Evolutionary conservation across 1,140 invertebrate genomes (phyloP), one percentile per base, ranked within the genome.

Genomic region (Brachionus angularis): DNA sequence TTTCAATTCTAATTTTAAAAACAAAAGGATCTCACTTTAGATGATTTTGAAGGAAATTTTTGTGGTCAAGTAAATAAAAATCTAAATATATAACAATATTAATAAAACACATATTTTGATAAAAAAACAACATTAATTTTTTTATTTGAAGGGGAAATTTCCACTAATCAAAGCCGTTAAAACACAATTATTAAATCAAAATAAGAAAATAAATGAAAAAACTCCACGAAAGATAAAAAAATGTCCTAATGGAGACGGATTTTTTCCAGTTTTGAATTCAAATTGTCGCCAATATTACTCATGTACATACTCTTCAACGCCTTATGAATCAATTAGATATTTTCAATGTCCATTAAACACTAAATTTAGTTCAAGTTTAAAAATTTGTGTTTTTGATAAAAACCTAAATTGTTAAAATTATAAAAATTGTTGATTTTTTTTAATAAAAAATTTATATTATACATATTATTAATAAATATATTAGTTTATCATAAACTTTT

Each of bases 11-110:
- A n/a, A n/a, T n/a, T n/a, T n/a, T n/a, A n/a, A n/a, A n/a, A n/a
- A n/a, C n/a, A n/a, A n/a, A n/a, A n/a, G n/a, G 93, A 91, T 0
- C 84, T 96, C 0, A 92, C 96, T 75, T 93, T 96, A 89, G 94
- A 79, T 49, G 78, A 79, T 69, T 78, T 76, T 62, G 71, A 49
- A 10, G 76, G 76, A 53, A 36, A 44, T 1, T 73, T 73, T 49
- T 79, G 79, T 73, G 74, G 74, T 44, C 39, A 76, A 23, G 77
- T 67, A 58, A 34, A 12, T 47, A 29, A 14, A 12, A 52, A 14
- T 21, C 5, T 33, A 36, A 33, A 3, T 33, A 18, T 33, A 53
- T 18, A 31, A 5, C 5, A 55, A 18, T 33, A n/a, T n/a, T n/a
- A n/a, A n/a, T n/a, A n/a, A n/a, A n/a, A n/a, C n/a, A n/a, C n/a